Conservation (phyloP, 2,888 invertebrate species). For the Chromoteleia sp. region DNA sequence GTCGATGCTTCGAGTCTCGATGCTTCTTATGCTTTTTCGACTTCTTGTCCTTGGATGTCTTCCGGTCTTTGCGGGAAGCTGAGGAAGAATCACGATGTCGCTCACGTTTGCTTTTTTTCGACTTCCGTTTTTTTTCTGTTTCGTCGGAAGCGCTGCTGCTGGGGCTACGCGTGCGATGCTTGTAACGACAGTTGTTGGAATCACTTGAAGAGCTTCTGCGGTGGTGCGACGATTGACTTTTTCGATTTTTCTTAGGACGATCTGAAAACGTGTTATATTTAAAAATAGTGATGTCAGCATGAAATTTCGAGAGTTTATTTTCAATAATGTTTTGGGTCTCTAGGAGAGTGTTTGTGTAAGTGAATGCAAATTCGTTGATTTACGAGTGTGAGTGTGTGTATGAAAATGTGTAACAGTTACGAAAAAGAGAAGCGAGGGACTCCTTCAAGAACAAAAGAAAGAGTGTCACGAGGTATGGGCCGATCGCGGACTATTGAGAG, state of each 20-base stretch:
- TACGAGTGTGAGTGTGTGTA: no score
- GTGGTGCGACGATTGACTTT: not conserved
- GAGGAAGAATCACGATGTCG: slow-evolving; percentile 46
- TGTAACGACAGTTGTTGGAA: slow-evolving; percentile 1
- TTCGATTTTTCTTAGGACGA: not conserved
- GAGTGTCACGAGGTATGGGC: no score
- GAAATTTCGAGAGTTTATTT: no score
- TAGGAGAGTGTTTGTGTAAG: no score
- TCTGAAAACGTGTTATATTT: slow-evolving; percentile 1
- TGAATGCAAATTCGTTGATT: no score
- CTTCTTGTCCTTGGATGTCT: slow-evolving; percentile 72
- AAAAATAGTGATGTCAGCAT: not conserved
- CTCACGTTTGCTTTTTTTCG: slow-evolving; percentile 49
- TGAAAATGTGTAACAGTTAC: no score
- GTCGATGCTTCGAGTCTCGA: slow-evolving; percentile 40
- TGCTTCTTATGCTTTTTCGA: slow-evolving; percentile 74
- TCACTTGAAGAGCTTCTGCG: slow-evolving; percentile 8
- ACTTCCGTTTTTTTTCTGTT: slow-evolving; percentile 32
- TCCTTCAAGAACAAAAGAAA: no score
- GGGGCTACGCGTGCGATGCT: not conserved
- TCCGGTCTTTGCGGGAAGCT: slow-evolving; percentile 72
- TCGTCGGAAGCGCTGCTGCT: slow-evolving; percentile 16
- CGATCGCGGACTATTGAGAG: no score
- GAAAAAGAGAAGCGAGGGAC: no score
- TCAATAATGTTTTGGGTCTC: no score